These are phyloP conservation scores for Helleia helle DNA, from an alignment of 2,888 invertebrate species.

Conservation along the genomic window DNA sequence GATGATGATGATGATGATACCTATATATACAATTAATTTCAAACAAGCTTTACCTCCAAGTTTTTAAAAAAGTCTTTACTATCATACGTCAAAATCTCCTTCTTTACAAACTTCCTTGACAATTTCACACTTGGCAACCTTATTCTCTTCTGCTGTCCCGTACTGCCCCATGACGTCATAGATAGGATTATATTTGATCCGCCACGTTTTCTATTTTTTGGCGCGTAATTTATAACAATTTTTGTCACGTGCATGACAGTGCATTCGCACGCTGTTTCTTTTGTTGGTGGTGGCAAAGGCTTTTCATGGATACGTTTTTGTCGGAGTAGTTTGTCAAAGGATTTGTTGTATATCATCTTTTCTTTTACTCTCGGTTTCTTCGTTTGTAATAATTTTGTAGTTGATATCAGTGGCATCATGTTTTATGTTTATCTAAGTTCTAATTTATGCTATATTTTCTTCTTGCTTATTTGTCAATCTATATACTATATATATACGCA, in stretches of 20 bases:
- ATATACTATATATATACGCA: too few relatives aligned
- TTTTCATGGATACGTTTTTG: too few relatives aligned
- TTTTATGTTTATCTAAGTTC: too few relatives aligned
- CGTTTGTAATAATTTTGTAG: slow-evolving; percentile 45
- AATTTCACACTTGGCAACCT: slow-evolving; percentile 42
- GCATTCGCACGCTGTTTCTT: slow-evolving; percentile 42
- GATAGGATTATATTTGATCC: slow-evolving; percentile 47
- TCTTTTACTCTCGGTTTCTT: slow-evolving; percentile 36
- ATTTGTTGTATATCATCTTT: too few relatives aligned
- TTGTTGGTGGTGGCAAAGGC: slow-evolving; percentile 30
- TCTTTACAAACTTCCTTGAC: slow-evolving; percentile 34
- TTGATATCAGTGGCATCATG: slow-evolving; percentile 59
- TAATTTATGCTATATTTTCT: too few relatives aligned
- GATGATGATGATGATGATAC: too few relatives aligned
- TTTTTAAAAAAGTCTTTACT: slow-evolving; percentile 55
- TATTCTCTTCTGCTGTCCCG: slow-evolving; percentile 46
- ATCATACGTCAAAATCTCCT: slow-evolving; percentile 38
- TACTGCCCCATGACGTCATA: slow-evolving; percentile 44
- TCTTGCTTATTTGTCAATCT: too few relatives aligned
- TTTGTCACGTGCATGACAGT: slow-evolving; percentile 48
- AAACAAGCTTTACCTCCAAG: slow-evolving; percentile 46
- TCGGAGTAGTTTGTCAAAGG: too few relatives aligned
- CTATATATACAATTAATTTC: too few relatives aligned
- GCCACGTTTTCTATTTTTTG: slow-evolving; percentile 45
- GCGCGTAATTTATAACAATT: slow-evolving; percentile 47